Evolutionary conservation across 2,888 invertebrate species (phyloP).

Genomic region (Drosophila austrosaltans): DNA sequence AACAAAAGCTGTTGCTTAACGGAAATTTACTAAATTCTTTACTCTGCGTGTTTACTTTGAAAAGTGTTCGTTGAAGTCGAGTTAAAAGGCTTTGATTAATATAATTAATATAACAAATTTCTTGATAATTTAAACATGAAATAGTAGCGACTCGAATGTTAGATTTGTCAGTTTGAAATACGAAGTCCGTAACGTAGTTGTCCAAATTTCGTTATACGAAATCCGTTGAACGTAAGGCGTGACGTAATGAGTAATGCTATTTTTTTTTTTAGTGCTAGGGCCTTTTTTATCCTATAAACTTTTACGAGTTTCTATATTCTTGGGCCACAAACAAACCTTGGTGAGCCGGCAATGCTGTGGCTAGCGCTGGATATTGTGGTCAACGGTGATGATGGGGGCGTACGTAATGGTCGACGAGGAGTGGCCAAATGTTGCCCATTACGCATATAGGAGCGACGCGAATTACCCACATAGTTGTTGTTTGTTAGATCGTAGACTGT

Average conservation of each 20-base stretch:
- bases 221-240: background rate
- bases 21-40: too few species aligned
- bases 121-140: too few species aligned
- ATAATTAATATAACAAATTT: too few species aligned
- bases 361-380: conserved; percentile 74
- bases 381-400: conserved; percentile 83
- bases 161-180: background rate
- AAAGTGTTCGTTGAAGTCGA: too few species aligned
- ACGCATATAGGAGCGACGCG: conserved; percentile 76
- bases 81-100: too few species aligned
- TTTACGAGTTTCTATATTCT: conserved; percentile 30
- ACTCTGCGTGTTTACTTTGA: too few species aligned
- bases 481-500: conserved; percentile 54
- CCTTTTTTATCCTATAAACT: background rate
- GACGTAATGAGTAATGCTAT: conserved; percentile 2
- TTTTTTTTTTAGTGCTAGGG: background rate
- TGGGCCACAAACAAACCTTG: conserved; percentile 82
- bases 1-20: too few species aligned
- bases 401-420: conserved; percentile 82
- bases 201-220: background rate
- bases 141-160: background rate
- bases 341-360: conserved; percentile 80
- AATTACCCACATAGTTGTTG: conserved; percentile 49
- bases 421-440: conserved; percentile 70
- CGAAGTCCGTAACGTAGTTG: too few species aligned